Evolutionary conservation across 2,113 vertebrate species (phyloP).

Genomic region (Salvator merianae): DNA sequence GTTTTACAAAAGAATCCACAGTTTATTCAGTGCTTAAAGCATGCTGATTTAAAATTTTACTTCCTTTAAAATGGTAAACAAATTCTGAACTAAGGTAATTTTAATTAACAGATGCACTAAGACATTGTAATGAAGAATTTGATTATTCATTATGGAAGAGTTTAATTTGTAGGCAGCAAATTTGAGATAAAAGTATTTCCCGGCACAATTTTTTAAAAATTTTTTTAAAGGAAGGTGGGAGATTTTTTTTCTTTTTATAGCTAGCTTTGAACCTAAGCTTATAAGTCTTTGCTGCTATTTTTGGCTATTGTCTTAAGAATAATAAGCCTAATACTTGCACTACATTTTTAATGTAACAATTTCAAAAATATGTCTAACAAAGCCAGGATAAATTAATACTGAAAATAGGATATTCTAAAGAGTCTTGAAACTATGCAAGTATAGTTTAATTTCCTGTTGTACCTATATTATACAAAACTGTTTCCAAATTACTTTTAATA

Average conservation of each 20-base stretch:
- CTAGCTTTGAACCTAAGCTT: background rate
- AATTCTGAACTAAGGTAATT: background rate
- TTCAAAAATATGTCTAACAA: conserved; percentile 6
- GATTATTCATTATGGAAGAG: background rate
- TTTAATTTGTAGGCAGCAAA: background rate
- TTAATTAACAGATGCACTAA: background rate
- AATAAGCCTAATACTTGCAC: background rate
- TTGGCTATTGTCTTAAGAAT: background rate
- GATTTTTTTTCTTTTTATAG: background rate
- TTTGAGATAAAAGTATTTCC: background rate
- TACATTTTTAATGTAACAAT: background rate
- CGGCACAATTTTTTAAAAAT: background rate
- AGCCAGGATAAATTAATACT: background rate
- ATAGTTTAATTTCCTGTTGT: background rate
- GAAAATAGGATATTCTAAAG: background rate
- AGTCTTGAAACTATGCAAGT: background rate
- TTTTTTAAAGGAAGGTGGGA: background rate
- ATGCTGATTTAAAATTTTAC: background rate
- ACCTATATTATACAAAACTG: background rate
- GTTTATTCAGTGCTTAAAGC: background rate
- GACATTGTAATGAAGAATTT: background rate
- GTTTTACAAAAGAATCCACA: background rate
- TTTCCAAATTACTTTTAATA: conserved; percentile 9
- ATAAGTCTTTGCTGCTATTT: background rate
- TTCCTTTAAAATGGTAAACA: background rate